Conservation (phyloP, 2,888 invertebrate species). For the Drosophila cognata region DNA sequence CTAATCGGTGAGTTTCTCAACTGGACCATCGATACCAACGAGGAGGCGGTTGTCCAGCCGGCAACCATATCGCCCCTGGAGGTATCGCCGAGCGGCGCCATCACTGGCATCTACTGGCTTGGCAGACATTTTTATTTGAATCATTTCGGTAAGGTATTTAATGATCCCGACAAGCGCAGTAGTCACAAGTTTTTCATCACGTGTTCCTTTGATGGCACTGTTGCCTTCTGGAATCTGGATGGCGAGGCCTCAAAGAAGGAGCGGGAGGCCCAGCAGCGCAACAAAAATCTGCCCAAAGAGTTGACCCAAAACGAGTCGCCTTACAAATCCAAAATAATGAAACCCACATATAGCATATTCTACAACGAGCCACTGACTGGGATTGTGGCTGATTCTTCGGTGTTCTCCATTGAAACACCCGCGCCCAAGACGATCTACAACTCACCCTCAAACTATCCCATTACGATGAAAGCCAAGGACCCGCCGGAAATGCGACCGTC, state of each 20-base stretch:
- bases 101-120: constrained; percentile 90
- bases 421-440: constrained; percentile 28
- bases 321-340: constrained; percentile 87
- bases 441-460: constrained; percentile 68
- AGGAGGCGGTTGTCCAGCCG: constrained; percentile 87
- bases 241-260: constrained; percentile 51
- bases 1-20: constrained; percentile 88
- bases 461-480: constrained; percentile 50
- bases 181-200: constrained; percentile 88
- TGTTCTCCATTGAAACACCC: constrained; percentile 61
- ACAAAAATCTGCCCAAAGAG: constrained; percentile 86
- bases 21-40: constrained; percentile 89
- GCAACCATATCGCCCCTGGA: constrained; percentile 88
- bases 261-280: constrained; percentile 41
- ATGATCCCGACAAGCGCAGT: constrained; percentile 83
- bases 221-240: constrained; percentile 90
- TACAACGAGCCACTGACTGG: constrained; percentile 85
- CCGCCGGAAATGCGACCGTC: constrained; percentile 68
- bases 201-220: constrained; percentile 88
- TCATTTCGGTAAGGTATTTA: constrained; percentile 87
- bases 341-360: constrained; percentile 87
- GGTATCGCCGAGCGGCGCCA: constrained; percentile 88
- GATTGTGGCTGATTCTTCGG: constrained; percentile 77
- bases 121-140: constrained; percentile 87
- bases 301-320: constrained; percentile 87